Evolutionary conservation across 2,888 invertebrate species (phyloP).

Genomic region (Scaptomyza flava): DNA sequence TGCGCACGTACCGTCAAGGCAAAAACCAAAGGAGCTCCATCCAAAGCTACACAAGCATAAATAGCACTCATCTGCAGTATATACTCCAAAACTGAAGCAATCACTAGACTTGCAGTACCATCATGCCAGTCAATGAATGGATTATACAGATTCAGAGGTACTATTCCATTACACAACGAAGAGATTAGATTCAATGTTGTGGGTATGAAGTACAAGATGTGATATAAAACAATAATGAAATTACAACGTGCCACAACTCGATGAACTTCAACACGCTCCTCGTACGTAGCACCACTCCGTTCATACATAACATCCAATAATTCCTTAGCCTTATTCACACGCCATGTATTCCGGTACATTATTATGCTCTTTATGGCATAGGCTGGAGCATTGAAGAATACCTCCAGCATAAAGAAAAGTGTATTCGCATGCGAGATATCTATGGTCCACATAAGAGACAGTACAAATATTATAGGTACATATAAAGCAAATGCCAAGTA

Average conservation of each 20-base stretch:
- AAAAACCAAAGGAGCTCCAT: conserved; percentile 31
- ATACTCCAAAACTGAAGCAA: conserved; percentile 21
- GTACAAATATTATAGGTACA: conserved; percentile 15
- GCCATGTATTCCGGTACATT: conserved; percentile 18
- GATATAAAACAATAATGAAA: conserved; percentile 8
- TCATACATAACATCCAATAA: conserved; percentile 22
- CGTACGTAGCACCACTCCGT: conserved; percentile 1
- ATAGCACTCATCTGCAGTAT: not conserved
- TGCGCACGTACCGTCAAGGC: conserved; percentile 31
- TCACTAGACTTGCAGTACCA: conserved; percentile 13
- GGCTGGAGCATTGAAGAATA: conserved; percentile 33
- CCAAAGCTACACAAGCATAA: conserved; percentile 11
- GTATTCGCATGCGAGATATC: conserved; percentile 15
- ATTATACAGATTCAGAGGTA: conserved; percentile 34
- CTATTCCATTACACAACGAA: conserved; percentile 13
- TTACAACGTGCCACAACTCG: conserved; percentile 21
- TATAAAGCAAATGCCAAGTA: conserved; percentile 4
- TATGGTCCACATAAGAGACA: conserved; percentile 23
- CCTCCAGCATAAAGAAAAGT: conserved; percentile 9
- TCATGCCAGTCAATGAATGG: conserved; percentile 35
- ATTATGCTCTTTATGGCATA: conserved; percentile 22
- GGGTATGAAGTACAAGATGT: conserved; percentile 13
- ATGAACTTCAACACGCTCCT: conserved; percentile 16
- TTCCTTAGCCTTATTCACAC: conserved; percentile 25
- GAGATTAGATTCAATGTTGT: conserved; percentile 10